A percentile compares a stretch with the other conserved stretches of the same genome.
Evolutionary conservation across 2,888 invertebrate genomes (phyloP).

Genomic region (Tiliacea aurago): DNA sequence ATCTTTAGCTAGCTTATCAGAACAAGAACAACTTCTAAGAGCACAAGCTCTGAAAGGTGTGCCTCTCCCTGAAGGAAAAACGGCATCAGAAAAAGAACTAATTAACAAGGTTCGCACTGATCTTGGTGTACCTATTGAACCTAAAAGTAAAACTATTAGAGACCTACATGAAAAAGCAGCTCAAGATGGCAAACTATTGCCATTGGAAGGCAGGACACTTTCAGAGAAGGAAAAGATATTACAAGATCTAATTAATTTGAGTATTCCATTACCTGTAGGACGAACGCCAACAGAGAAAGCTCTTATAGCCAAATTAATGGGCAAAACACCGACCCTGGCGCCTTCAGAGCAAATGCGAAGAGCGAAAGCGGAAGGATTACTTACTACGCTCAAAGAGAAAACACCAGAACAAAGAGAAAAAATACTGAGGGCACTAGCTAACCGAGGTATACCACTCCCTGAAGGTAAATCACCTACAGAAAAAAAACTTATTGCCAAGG

Average conservation of each 20-base stretch:
- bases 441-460: conserved; percentile 66
- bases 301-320: conserved; percentile 49
- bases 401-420: conserved; percentile 61
- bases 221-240: conserved; percentile 69
- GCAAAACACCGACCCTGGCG: conserved; percentile 16
- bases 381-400: conserved; percentile 41
- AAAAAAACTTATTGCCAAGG: conserved; percentile 62
- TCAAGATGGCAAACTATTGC: conserved; percentile 12
- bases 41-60: conserved; percentile 53
- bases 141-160: conserved; percentile 50
- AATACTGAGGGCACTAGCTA: conserved; percentile 62
- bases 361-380: conserved; percentile 27
- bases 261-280: conserved; percentile 61
- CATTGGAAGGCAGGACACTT: conserved; percentile 68
- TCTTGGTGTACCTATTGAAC: conserved; percentile 56
- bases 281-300: conserved; percentile 66
- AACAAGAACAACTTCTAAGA: conserved; percentile 30
- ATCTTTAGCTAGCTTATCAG: conserved; percentile 16
- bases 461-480: conserved; percentile 68
- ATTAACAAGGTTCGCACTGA: conserved; percentile 55
- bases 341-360: conserved; percentile 20
- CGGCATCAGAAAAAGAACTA: conserved; percentile 65
- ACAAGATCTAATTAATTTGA: conserved; percentile 30
- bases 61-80: conserved; percentile 66
- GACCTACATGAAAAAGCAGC: conserved; percentile 63